Conservation (phyloP, 2,888 invertebrate genomes). For the Chrysolina oricalcia region DNA sequence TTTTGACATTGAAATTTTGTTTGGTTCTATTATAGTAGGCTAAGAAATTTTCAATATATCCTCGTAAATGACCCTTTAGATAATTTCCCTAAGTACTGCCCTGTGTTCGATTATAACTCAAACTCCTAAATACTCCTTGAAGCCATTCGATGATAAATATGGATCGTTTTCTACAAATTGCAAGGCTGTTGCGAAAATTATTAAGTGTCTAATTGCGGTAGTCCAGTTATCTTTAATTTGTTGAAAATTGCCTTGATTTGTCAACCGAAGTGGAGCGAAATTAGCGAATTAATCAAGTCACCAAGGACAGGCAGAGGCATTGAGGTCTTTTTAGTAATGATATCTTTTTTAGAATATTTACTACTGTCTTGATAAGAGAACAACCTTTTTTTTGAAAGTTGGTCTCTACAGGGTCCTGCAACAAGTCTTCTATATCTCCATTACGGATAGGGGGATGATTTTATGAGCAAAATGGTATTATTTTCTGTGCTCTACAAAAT, state of each 20-base stretch:
- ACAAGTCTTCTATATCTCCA: no score
- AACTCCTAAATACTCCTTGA: not conserved
- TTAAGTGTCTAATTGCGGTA: not conserved
- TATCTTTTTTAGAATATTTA: no score
- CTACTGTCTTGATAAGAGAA: no score
- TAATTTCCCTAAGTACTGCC: not conserved
- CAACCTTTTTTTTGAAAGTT: no score
- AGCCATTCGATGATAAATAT: not conserved
- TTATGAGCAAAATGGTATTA: no score
- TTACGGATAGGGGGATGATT: no score
- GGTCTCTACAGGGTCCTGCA: no score
- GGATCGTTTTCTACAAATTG: constrained; percentile 15
- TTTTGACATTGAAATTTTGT: no score
- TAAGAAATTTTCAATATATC: no score
- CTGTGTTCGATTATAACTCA: not conserved
- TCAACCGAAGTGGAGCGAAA: constrained; percentile 17
- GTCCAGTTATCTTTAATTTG: not conserved
- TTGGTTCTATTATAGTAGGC: no score
- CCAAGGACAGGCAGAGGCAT: not conserved
- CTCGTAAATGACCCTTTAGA: not conserved
- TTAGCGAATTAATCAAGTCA: not conserved
- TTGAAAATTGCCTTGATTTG: constrained; percentile 15
- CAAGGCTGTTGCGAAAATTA: constrained; percentile 1
- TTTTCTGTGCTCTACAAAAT: no score
- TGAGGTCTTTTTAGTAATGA: not conserved